phyloP scores from a whole-genome alignment of 30 jellyfish, hydroid and myxozoan genomes.

The Aurelia sp. region DNA sequence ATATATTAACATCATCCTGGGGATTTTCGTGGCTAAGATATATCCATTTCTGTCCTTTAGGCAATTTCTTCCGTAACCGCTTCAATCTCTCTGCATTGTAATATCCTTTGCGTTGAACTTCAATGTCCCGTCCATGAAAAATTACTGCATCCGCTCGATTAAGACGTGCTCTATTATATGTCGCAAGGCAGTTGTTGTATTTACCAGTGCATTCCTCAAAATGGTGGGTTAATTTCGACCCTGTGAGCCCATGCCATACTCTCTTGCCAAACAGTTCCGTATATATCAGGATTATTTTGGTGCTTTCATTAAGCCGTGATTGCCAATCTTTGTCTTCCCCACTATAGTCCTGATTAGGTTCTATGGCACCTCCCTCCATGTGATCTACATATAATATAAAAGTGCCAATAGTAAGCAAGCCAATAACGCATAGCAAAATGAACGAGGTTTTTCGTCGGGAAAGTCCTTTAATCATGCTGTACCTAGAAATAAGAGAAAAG shows the following conservation, averaged over 20 bases:
- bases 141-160: slow-evolving; percentile 70
- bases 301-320: neutral
- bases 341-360: neutral
- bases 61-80: slow-evolving; percentile 36
- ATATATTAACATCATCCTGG: neutral
- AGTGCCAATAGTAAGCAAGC: neutral
- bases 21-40: slow-evolving; percentile 96
- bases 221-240: slow-evolving; percentile 16
- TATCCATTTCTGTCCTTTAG: slow-evolving; percentile 85
- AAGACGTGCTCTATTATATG: slow-evolving; percentile 73
- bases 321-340: neutral
- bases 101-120: slow-evolving; percentile 2
- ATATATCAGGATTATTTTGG: neutral
- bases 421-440: neutral
- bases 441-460: too few species aligned
- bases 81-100: slow-evolving; percentile 56
- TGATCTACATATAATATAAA: neutral
- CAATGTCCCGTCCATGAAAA: slow-evolving; percentile 89
- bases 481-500: too few species aligned
- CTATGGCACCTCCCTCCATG: neutral
- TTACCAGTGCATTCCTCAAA: slow-evolving; percentile 56
- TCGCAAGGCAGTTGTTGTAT: slow-evolving; percentile 64
- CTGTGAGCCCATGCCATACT: neutral
- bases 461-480: too few species aligned
- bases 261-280: neutral